phyloP scores from a whole-genome alignment of 2,113 vertebrate genomes.

The Sisor rabdophorus region DNA sequence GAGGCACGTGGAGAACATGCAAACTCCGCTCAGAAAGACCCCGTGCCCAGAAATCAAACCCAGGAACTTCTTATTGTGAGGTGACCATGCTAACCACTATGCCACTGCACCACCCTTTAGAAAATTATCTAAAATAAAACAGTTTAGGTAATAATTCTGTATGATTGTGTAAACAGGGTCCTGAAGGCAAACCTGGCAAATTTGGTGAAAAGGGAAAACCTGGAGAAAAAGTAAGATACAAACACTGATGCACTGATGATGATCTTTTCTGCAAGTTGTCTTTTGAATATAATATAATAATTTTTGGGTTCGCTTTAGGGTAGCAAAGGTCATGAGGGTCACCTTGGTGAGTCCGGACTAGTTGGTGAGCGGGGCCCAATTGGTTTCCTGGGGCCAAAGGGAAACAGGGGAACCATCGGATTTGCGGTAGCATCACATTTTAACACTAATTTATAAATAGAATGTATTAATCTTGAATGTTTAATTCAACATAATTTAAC shows the following conservation, averaged over 20 bases:
- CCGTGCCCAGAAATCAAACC: too few species aligned
- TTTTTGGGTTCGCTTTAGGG: conserved; percentile 70
- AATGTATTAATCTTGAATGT: too few species aligned
- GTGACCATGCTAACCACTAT: too few species aligned
- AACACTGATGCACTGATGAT: conserved; percentile 29
- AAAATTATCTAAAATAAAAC: not conserved
- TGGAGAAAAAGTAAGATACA: conserved; percentile 79
- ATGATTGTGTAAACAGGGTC: conserved; percentile 70
- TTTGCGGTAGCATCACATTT: conserved; percentile 71
- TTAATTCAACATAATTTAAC: not conserved
- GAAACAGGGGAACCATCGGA: conserved; percentile 88
- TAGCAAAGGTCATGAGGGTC: conserved; percentile 84
- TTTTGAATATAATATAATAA: conserved; percentile 5
- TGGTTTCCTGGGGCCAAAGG: conserved; percentile 87
- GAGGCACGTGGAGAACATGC: too few species aligned
- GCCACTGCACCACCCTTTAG: too few species aligned
- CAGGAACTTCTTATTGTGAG: too few species aligned
- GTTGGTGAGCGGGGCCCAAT: conserved; percentile 74
- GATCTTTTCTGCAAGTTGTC: not conserved
- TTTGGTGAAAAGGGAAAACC: conserved; percentile 83
- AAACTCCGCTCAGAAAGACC: too few species aligned
- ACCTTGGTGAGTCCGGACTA: conserved; percentile 82
- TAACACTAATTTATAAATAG: not conserved
- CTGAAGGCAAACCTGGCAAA: conserved; percentile 88
- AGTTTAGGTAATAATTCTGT: not conserved